Base-by-base conservation (phyloP, 2,888 invertebrate genomes). In the Amiota mariae region DNA sequence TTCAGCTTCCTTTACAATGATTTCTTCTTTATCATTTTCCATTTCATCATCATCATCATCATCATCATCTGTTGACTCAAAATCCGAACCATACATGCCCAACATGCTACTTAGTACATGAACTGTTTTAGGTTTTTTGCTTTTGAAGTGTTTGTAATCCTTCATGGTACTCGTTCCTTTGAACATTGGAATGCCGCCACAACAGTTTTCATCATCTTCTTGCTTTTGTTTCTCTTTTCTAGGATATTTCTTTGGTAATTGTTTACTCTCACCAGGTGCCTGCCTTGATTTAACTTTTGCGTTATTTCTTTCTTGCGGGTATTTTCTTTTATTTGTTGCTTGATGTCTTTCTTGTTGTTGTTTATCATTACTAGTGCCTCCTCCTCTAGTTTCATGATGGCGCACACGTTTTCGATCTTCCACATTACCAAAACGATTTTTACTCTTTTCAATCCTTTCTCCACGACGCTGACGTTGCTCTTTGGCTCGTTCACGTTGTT, bases 391-490 rank as follows among this genome's bases (percentile, higher is more conserved):
- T 1, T 0, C 51, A 18, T 72, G 74, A 0, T 73, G 67, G 1
- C 76, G 77, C 6, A 78, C 78, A 3, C 82, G 77, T 78, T 88
- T 89, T 57, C 89, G 89, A 79, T 91, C 90, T 63, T 89, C 86
- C 47, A 76, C 85, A 77, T 88, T 87, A 66, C 91, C 90, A 80
- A 91, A 91, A 74, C 91, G 87, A 10, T 87, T 86, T 77, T 88
- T 90, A 0, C 81, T 85, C 1, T 79, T 88, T 13, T 91, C 91
- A 85, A 95, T 92, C 84, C 93, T 92, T 91, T 96, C 96, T 36
- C 97, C 97, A 76, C 96, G 92, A 76, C 94, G 92, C 71, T 92
- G 85, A 86, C 93, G 94, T 84, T 95, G 95, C 76, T 92, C 92
- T 49, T 91, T 90, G 76, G 92, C 92, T 54, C 93, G 92, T 78